Evolutionary conservation across 2,797 vertebrate genomes (phyloP), one percentile per base, ranked within the genome.

Genomic region (Tragopan temminckii): DNA sequence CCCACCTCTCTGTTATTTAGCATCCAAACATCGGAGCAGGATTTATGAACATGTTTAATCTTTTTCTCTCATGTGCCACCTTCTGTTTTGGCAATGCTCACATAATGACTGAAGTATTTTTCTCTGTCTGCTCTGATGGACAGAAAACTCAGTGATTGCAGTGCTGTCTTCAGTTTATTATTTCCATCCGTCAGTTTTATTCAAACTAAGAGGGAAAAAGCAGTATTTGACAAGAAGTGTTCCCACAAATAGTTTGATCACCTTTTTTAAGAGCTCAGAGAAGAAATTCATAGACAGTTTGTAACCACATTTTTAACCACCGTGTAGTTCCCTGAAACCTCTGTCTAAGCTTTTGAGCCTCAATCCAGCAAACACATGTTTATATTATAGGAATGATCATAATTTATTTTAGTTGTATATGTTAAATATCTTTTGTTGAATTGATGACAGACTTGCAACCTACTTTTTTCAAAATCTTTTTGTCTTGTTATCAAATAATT

Each of bases 41-140:
- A 4, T 46, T 16, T 40, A 29, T 58, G n/a, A 58, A 4, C 36
- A 8, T 3, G 0, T 19, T 21, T 50, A 17, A 43, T 13, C 4
- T 75, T 69, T 61, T 71, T 43, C 53, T 52, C 50, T 76, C 59
- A 7, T 7, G 9, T 43, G 31, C 9, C 25, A 52, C 36, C 33
- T 85, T 53, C 24, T 24, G 27, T 9, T 74, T 33, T 27, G 21
- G 24, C 11, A 27, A 45, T 20, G 16, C 20, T 71, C 33, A 61
- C 7, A 15, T n/a, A 85, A 46, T 9, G 16, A 21, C 16, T 46
- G 17, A 76, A 77, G 18, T 52, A 20, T 4, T 66, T 69, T 72
- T 72, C 55, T 78, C 35, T 27, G 0, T 66, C 52, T 86, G 52
- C 40, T 81, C 48, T 64, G 7, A 85, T 4, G 31, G 36, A 61